A percentile compares a stretch with the other conserved stretches of the same genome.
These are phyloP conservation scores for Hydrochoerus hydrochaeris DNA, from an alignment of 2,113 vertebrate species.

Conservation along the genomic window DNA sequence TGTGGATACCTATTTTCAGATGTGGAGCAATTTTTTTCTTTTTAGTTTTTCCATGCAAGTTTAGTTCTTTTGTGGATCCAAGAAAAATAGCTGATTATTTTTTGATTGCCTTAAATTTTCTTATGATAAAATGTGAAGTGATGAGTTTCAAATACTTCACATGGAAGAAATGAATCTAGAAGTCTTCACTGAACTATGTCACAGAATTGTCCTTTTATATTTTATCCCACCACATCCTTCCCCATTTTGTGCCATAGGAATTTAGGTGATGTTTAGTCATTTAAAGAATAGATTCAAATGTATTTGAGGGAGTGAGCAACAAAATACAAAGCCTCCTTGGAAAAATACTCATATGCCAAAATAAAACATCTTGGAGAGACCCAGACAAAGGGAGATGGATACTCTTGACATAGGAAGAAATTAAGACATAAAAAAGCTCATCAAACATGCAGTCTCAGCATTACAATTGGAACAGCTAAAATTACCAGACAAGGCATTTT, in stretches of 20 bases:
- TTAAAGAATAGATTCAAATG: not conserved
- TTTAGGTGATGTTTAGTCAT: not conserved
- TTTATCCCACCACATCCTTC: not conserved
- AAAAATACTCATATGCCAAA: no score
- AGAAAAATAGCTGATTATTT: not conserved
- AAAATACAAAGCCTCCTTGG: no score
- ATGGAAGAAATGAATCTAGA: not conserved
- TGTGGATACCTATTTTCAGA: not conserved
- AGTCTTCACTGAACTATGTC: not conserved
- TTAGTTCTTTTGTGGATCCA: not conserved
- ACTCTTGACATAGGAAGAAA: no score
- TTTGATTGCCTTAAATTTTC: not conserved
- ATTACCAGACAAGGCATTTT: no score
- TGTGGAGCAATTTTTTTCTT: not conserved
- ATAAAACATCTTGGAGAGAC: no score
- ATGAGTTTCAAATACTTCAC: not conserved
- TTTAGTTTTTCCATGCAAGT: not conserved
- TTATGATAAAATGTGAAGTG: not conserved
- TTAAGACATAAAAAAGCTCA: no score
- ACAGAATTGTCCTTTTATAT: not conserved
- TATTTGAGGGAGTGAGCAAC: no score
- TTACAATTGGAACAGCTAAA: no score
- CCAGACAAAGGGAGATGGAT: no score
- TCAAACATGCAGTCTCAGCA: no score
- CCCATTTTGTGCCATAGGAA: not conserved